A percentile compares a stretch with the other conserved stretches of the same genome.
These are phyloP conservation scores for Campoplex nolae DNA, from an alignment of 2,888 invertebrate species.

Conservation along the genomic window DNA sequence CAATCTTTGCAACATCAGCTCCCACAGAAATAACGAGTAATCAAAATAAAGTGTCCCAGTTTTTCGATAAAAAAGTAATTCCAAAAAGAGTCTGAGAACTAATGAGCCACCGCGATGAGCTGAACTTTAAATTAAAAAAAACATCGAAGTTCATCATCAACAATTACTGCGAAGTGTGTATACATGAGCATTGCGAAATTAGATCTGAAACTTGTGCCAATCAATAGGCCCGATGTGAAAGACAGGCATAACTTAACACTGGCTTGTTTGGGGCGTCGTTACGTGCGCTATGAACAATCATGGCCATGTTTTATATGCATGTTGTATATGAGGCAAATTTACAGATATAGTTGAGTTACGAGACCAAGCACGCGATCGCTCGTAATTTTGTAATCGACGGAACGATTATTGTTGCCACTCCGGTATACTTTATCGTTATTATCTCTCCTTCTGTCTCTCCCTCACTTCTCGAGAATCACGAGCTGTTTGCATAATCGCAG, in stretches of 20 bases:
- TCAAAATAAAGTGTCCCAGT: neutral
- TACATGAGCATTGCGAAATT: neutral
- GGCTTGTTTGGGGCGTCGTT: conserved; percentile 33
- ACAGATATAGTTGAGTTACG: conserved; percentile 41
- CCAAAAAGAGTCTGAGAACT: neutral
- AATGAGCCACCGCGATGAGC: neutral
- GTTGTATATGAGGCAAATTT: conserved; percentile 6
- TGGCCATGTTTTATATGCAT: conserved; percentile 48
- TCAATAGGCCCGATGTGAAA: conserved; percentile 22
- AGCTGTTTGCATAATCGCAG: conserved; percentile 59
- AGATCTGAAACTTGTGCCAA: conserved; percentile 19
- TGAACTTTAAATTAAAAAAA: neutral
- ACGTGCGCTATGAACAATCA: conserved; percentile 58
- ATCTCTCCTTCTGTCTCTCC: conserved; percentile 40
- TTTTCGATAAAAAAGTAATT: neutral
- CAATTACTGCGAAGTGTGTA: neutral
- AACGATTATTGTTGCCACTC: conserved; percentile 64
- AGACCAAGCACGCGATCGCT: conserved; percentile 51
- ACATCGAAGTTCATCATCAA: neutral
- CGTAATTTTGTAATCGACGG: conserved; percentile 64
- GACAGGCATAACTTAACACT: conserved; percentile 25
- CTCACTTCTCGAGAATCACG: conserved; percentile 50
- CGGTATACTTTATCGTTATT: conserved; percentile 53
- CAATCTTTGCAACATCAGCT: neutral
- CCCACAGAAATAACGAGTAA: neutral